Conservation (phyloP, 2,113 vertebrate genomes). For the Xenus cinereus region DNA sequence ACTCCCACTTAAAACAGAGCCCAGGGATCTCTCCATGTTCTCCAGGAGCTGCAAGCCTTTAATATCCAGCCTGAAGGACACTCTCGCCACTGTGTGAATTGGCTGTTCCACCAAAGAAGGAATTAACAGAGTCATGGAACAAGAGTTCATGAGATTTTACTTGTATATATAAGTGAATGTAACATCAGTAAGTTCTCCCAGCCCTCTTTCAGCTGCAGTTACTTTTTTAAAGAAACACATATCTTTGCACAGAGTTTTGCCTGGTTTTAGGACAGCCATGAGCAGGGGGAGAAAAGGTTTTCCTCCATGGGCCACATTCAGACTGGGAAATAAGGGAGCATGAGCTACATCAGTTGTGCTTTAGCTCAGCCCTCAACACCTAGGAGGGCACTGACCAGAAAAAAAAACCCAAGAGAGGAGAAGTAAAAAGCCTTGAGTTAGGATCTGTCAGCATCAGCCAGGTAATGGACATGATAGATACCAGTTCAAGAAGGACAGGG, state of each 20-base stretch:
- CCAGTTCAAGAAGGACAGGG: too few species aligned
- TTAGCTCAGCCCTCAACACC: neutral
- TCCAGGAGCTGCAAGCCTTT: neutral
- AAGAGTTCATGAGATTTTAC: neutral
- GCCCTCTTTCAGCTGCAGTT: neutral
- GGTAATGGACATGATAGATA: neutral
- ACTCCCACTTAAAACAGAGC: conserved; percentile 1
- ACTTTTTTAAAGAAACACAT: neutral
- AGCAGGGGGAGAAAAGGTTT: neutral
- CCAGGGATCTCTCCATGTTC: neutral
- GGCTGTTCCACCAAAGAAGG: neutral
- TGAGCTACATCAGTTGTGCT: neutral
- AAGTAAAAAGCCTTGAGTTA: neutral
- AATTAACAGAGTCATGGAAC: neutral
- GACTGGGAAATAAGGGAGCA: neutral
- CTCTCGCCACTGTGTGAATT: neutral
- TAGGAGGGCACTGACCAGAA: neutral
- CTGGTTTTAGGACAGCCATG: neutral
- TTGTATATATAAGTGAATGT: neutral
- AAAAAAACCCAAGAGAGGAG: neutral
- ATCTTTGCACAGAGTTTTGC: neutral
- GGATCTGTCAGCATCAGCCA: neutral
- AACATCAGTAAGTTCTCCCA: neutral
- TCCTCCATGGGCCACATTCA: neutral
- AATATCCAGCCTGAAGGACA: neutral